Percentiles rank a stretch among this genome's conserved stretches.
Conservation (phyloP, 2,888 invertebrate species). For the Periphyllus acericola region DNA sequence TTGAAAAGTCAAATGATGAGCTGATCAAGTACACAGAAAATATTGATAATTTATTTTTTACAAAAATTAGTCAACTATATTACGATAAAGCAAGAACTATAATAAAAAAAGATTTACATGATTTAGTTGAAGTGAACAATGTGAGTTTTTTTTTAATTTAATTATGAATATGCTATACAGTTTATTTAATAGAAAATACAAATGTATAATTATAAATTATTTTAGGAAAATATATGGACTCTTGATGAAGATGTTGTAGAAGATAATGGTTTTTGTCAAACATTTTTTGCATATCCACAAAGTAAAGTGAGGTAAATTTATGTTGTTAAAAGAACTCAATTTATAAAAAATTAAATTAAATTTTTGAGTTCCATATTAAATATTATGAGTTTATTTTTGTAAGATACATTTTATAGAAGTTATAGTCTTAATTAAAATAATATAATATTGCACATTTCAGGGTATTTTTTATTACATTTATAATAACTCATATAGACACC, state of each 20-base stretch:
- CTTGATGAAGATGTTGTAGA: neutral
- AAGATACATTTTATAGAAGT: too few species aligned
- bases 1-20: constrained; percentile 48
- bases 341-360: neutral
- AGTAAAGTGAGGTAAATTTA: constrained; percentile 55
- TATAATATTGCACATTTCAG: neutral
- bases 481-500: too few species aligned
- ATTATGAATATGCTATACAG: neutral
- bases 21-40: constrained; percentile 59
- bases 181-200: neutral
- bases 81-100: constrained; percentile 60
- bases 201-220: neutral
- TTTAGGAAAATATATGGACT: constrained; percentile 26
- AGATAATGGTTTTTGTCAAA: constrained; percentile 52
- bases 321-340: neutral
- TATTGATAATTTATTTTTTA: constrained; percentile 62
- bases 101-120: constrained; percentile 62
- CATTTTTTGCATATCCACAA: constrained; percentile 52
- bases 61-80: constrained; percentile 62
- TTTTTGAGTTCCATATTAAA: neutral
- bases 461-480: too few species aligned
- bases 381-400: neutral
- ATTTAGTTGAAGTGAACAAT: constrained; percentile 62
- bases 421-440: neutral
- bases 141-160: constrained; percentile 3